Evolutionary conservation across 2,888 invertebrate species (phyloP).

Genomic region (Leistus spinibarbis): DNA sequence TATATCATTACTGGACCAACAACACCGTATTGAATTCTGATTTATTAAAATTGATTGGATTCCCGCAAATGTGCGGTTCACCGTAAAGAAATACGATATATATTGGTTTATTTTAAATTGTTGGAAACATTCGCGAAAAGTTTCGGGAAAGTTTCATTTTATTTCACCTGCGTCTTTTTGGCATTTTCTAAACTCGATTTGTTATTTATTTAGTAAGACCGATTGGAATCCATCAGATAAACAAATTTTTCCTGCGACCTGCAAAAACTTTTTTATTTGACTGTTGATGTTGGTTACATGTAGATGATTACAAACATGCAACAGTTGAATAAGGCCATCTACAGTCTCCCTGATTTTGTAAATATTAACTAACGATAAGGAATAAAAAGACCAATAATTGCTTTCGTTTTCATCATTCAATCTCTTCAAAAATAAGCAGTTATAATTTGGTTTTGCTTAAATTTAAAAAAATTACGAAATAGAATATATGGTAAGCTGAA

Average conservation of each 20-base stretch:
- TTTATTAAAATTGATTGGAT: conserved; percentile 30
- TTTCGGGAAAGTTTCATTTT: neutral
- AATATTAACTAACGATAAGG: too few relatives aligned
- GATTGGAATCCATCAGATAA: neutral
- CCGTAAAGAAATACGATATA: conserved; percentile 14
- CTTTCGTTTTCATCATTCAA: too few relatives aligned
- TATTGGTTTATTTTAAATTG: neutral
- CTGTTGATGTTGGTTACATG: too few relatives aligned
- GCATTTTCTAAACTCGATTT: neutral
- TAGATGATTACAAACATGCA: too few relatives aligned
- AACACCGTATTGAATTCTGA: conserved; percentile 28
- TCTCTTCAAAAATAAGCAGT: too few relatives aligned
- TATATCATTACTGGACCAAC: conserved; percentile 18
- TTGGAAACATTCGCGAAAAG: neutral
- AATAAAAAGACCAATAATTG: too few relatives aligned
- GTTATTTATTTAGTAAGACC: neutral
- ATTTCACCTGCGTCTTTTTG: neutral
- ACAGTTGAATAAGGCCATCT: too few relatives aligned
- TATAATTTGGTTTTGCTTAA: too few relatives aligned
- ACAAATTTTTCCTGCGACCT: neutral
- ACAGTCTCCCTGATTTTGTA: too few relatives aligned
- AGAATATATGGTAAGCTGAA: too few relatives aligned
- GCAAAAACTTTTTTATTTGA: too few relatives aligned
- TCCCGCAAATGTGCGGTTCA: conserved; percentile 13
- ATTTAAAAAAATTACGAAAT: too few relatives aligned